Base-by-base conservation (phyloP, 1,140 invertebrate species). In the Pectinophora gossypiella region DNA sequence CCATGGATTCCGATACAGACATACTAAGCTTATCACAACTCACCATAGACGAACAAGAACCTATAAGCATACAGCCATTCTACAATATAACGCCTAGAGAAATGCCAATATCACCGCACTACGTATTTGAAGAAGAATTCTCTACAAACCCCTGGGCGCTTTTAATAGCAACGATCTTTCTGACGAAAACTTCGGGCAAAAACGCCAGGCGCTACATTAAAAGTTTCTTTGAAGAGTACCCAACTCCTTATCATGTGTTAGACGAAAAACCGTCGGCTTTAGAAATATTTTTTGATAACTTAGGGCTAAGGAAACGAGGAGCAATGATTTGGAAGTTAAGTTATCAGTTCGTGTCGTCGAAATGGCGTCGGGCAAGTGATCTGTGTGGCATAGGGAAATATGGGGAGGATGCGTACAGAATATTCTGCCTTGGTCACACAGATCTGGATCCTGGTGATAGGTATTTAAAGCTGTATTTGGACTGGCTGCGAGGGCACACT, bases 341-440 rank as follows among this genome's bases (percentile, higher is more conserved):
- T 32, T 80, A 89, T 61, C 88, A 90, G 60, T 90, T 88, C 56
- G 68, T 90, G 12, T 85, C 87, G 3, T 88, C 89, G 21, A 87
- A 86, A 63, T 90, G 89, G 89, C 76, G 73, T n/a, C 74, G 85
- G 16, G 89, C 86, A 1, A 86, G 87, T 38, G 89, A 90, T 61
- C 70, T 90, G 21, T 83, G 75, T 53, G 89, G 89, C 0, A 85
- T 90, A 36, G 89, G 89, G 32, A 88, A 87, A 56, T 90, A 90
- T 51, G 89, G 89, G 0, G 89, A 90, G 60, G 89, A 89, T 60
- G 89, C 89, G 0, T 90, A 89, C 49, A 85, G 88, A 59, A 87
- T 90, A 56, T 90, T 90, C 53, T 89, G 87, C 47, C 64, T 90
- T 32, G 89, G 89, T 6, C 89, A 90, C 54, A 85, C 89, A 9